Conservation (phyloP, 2,888 invertebrate genomes). For the Lamproptera curius region DNA sequence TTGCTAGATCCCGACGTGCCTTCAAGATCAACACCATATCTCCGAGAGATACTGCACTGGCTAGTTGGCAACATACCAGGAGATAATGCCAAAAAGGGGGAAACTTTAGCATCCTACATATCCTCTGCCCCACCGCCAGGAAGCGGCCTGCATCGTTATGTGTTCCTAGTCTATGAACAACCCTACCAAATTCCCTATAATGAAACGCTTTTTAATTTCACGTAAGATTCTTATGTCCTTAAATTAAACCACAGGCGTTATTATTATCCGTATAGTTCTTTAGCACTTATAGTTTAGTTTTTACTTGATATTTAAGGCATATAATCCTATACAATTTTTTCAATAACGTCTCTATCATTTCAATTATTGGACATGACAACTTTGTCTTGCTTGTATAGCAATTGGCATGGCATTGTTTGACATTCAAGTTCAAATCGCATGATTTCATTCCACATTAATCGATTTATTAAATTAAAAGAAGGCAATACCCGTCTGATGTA, state of each 20-base stretch:
- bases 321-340: too few species aligned
- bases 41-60: constrained; percentile 93
- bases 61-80: constrained; percentile 92
- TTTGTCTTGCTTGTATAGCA: not conserved
- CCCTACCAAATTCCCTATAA: constrained; percentile 76
- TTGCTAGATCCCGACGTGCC: not conserved
- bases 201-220: constrained; percentile 75
- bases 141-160: constrained; percentile 88
- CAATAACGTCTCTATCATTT: too few species aligned
- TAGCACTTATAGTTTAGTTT: not conserved
- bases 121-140: constrained; percentile 91
- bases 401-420: not conserved
- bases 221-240: constrained; percentile 37
- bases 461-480: too few species aligned
- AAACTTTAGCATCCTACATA: constrained; percentile 85
- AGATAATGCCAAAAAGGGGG: constrained; percentile 81
- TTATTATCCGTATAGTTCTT: not conserved
- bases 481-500: too few species aligned
- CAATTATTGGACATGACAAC: not conserved
- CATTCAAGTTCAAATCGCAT: too few species aligned
- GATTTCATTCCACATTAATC: too few species aligned
- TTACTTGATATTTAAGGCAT: not conserved
- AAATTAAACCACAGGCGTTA: too few species aligned
- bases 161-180: constrained; percentile 88
- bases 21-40: not conserved